phyloP scores from a whole-genome alignment of 2,888 invertebrate genomes.

The Abrostola triplasia region DNA sequence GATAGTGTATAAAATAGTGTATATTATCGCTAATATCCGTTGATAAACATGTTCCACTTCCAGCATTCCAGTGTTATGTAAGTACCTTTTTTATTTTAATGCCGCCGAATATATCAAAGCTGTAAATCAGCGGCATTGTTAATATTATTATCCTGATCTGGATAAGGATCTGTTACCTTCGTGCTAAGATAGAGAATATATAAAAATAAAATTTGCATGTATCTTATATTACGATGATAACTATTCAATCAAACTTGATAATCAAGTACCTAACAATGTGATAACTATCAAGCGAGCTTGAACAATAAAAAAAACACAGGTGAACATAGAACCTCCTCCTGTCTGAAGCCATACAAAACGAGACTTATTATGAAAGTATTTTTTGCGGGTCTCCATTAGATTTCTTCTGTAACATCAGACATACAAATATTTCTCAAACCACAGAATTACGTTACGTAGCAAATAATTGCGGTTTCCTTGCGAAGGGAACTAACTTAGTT shows the following conservation, averaged over 20 bases:
- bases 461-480: not conserved
- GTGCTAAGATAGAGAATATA: not conserved
- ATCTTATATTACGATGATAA: not conserved
- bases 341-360: too few species aligned
- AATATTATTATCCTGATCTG: not conserved
- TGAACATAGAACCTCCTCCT: too few species aligned
- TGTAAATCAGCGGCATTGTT: conserved; percentile 8
- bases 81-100: not conserved
- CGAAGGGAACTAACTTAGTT: not conserved
- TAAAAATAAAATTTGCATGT: conserved; percentile 4
- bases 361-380: too few species aligned
- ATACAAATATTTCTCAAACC: not conserved
- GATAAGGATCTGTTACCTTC: conserved; percentile 12
- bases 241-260: not conserved
- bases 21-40: not conserved
- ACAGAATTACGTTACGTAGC: not conserved
- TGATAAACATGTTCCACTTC: too few species aligned
- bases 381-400: too few species aligned
- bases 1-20: not conserved
- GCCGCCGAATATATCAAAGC: not conserved
- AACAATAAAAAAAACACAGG: too few species aligned
- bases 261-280: too few species aligned
- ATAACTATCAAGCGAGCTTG: too few species aligned
- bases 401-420: too few species aligned
- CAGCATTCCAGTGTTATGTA: too few species aligned